A percentile compares a stretch with the other conserved stretches of the same genome.
phyloP scores from a whole-genome alignment of 2,888 invertebrate species.

The Ganaspis brasiliensis region DNA sequence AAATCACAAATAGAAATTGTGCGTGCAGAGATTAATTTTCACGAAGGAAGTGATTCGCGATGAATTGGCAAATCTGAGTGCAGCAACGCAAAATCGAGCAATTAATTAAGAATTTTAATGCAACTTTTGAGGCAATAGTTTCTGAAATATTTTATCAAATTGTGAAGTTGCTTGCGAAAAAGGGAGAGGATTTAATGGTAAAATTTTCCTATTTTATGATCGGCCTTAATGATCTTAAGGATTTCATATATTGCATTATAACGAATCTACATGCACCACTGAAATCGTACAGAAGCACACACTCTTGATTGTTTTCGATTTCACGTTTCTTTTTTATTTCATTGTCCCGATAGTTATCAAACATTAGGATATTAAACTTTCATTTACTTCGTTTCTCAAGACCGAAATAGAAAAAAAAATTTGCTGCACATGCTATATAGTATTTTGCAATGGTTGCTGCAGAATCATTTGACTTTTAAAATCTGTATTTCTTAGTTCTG shows the following conservation, averaged over 20 bases:
- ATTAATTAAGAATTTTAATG: constrained; percentile 34
- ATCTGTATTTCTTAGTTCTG: no score
- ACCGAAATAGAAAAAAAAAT: no score
- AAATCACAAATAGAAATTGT: background rate
- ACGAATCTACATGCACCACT: constrained; percentile 16
- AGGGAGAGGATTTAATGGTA: constrained; percentile 11
- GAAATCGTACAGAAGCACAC: constrained; percentile 32
- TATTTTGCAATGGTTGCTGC: no score
- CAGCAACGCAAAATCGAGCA: constrained; percentile 12
- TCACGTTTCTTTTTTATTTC: background rate
- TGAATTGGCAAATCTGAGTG: constrained; percentile 30
- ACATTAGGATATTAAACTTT: no score
- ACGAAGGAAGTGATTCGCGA: constrained; percentile 26
- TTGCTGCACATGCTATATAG: no score
- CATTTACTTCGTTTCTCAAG: no score
- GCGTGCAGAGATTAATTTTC: constrained; percentile 24
- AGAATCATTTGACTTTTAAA: no score
- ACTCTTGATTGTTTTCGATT: constrained; percentile 17
- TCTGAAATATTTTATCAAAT: constrained; percentile 9
- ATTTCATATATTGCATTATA: constrained; percentile 7
- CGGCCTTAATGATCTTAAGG: constrained; percentile 31
- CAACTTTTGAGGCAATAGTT: constrained; percentile 19
- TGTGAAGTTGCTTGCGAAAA: constrained; percentile 39
- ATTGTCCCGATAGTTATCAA: no score
- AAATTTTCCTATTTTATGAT: constrained; percentile 26